These are phyloP conservation scores for Schizothorax lantsangensis DNA, from an alignment of 2,797 vertebrate genomes.

Conservation along the genomic window DNA sequence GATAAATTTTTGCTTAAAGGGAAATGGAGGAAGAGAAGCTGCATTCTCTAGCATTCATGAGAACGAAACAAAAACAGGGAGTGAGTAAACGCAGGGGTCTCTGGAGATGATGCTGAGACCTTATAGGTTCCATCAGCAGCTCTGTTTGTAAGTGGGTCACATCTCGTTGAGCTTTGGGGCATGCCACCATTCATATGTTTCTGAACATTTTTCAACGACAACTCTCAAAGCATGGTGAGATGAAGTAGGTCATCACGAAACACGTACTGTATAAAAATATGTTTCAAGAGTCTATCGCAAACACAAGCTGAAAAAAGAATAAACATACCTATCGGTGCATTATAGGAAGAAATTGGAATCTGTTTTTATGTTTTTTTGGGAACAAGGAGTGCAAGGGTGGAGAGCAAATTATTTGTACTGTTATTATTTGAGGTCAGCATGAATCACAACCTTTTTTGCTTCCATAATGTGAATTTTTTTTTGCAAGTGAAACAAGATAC, in stretches of 20 bases:
- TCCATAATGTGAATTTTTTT: neutral
- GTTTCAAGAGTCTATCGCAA: neutral
- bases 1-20: conserved; percentile 9
- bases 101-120: conserved; percentile 44
- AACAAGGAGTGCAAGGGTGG: neutral
- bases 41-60: neutral
- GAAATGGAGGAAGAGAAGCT: neutral
- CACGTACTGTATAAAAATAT: conserved; percentile 7
- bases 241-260: conserved; percentile 36
- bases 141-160: conserved; percentile 56
- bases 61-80: conserved; percentile 22
- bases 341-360: neutral
- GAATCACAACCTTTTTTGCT: neutral
- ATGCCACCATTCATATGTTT: conserved; percentile 46
- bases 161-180: conserved; percentile 45
- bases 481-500: neutral
- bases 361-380: neutral
- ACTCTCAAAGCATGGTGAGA: conserved; percentile 29
- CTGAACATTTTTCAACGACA: conserved; percentile 38
- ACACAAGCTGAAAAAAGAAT: neutral
- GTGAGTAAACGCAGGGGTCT: conserved; percentile 30
- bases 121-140: conserved; percentile 43
- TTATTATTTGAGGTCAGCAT: conserved; percentile 1
- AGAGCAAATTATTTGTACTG: neutral
- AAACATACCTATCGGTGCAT: neutral